Evolutionary conservation across 1,140 invertebrate species (phyloP).

Genomic region (Potamilus streckersoni): DNA sequence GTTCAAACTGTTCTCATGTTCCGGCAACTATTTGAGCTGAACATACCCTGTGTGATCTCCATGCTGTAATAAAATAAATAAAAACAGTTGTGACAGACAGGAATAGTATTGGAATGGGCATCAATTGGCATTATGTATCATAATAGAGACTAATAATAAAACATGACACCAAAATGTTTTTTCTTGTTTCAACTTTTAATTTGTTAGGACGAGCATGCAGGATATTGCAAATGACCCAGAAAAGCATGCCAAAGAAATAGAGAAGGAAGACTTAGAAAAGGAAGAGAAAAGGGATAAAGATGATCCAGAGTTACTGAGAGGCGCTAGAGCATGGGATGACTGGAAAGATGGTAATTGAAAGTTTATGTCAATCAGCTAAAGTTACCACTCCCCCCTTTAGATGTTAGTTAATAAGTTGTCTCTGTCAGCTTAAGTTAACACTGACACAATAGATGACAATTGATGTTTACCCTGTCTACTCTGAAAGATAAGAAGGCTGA

Average conservation of each 20-base stretch:
- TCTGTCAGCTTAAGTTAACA: no score
- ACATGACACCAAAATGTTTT: slow-evolving; percentile 3
- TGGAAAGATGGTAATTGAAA: slow-evolving; percentile 81
- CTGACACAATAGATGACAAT: no score
- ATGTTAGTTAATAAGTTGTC: slow-evolving; percentile 69
- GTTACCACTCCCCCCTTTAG: slow-evolving; percentile 58
- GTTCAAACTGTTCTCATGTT: no score
- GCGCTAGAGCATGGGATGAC: slow-evolving; percentile 84
- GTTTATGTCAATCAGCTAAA: no score
- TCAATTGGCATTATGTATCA: no score
- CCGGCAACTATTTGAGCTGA: no score
- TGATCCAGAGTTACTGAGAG: slow-evolving; percentile 78
- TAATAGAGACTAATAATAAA: no score
- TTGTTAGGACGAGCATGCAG: slow-evolving; percentile 31
- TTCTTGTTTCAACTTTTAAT: background rate
- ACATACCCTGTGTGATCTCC: no score
- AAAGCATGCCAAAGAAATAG: slow-evolving; percentile 65
- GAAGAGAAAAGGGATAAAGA: slow-evolving; percentile 80
- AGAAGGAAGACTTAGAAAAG: slow-evolving; percentile 72
- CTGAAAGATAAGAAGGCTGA: background rate
- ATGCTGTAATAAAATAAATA: no score
- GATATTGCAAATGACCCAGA: slow-evolving; percentile 58
- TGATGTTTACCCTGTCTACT: background rate
- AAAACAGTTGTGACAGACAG: no score
- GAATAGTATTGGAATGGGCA: no score